These are phyloP conservation scores for Theristus sp. DNA, from an alignment of 2,888 invertebrate genomes.

Conservation along the genomic window DNA sequence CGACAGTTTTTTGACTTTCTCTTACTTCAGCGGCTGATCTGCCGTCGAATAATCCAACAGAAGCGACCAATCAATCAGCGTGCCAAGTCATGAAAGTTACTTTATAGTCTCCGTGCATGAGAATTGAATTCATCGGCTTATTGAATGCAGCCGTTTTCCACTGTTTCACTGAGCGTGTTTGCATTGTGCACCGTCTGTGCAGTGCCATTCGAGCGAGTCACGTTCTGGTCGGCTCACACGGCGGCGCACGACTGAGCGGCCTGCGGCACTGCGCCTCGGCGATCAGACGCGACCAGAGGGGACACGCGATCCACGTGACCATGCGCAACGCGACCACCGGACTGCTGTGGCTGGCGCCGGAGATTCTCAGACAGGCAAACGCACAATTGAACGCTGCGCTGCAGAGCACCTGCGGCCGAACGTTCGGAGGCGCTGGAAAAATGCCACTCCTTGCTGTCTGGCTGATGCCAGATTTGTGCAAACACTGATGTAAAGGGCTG, in stretches of 20 bases:
- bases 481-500: too few relatives aligned
- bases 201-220: conserved; percentile 66
- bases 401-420: too few relatives aligned
- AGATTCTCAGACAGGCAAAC: conserved; percentile 63
- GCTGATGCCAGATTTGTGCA: too few relatives aligned
- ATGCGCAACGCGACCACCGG: conserved; percentile 50
- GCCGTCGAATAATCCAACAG: too few relatives aligned
- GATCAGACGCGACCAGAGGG: conserved; percentile 29
- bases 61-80: too few relatives aligned
- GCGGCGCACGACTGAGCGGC: conserved; percentile 46
- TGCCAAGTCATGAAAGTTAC: too few relatives aligned
- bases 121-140: neutral
- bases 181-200: too few relatives aligned
- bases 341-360: conserved; percentile 77
- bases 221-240: conserved; percentile 49
- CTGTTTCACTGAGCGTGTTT: too few relatives aligned
- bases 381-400: too few relatives aligned
- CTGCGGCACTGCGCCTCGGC: conserved; percentile 47
- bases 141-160: neutral
- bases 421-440: too few relatives aligned
- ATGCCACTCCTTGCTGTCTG: too few relatives aligned
- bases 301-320: conserved; percentile 56
- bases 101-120: too few relatives aligned
- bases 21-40: neutral
- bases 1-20: neutral